These are phyloP conservation scores for Protonemura montana DNA, from an alignment of 2,888 invertebrate species.

Conservation along the genomic window DNA sequence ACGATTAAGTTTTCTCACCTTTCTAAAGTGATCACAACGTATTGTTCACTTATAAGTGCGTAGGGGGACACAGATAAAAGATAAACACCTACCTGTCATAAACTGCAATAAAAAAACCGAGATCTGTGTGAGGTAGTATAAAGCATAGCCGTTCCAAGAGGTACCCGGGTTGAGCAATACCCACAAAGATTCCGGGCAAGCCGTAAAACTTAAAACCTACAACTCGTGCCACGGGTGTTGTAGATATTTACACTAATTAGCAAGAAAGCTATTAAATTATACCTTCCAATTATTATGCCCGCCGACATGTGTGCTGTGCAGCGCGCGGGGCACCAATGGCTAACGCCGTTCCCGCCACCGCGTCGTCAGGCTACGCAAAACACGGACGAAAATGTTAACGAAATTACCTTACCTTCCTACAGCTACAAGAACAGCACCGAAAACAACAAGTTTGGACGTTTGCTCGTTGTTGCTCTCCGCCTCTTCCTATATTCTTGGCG, in stretches of 20 bases:
- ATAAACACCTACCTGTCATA: conserved; percentile 12
- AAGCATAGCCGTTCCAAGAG: background rate
- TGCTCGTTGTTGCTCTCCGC: background rate
- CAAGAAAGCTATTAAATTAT: background rate
- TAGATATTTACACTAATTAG: background rate
- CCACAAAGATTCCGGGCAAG: background rate
- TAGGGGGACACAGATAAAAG: background rate
- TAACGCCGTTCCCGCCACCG: background rate
- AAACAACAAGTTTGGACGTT: too few relatives aligned
- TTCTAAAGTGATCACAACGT: background rate
- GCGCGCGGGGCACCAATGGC: background rate
- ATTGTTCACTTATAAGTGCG: background rate
- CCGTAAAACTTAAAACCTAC: background rate
- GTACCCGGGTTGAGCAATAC: background rate
- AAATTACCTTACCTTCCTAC: too few relatives aligned
- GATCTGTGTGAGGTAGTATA: background rate
- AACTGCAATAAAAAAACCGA: background rate
- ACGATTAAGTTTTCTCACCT: background rate
- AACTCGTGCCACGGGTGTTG: background rate
- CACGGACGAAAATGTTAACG: too few relatives aligned
- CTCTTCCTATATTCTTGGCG: background rate
- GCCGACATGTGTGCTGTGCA: background rate
- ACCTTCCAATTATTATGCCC: background rate
- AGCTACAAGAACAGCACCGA: too few relatives aligned
- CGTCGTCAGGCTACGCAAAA: too few relatives aligned